phyloP scores from a whole-genome alignment of 2,113 vertebrate species.

The Excalfactoria chinensis region DNA sequence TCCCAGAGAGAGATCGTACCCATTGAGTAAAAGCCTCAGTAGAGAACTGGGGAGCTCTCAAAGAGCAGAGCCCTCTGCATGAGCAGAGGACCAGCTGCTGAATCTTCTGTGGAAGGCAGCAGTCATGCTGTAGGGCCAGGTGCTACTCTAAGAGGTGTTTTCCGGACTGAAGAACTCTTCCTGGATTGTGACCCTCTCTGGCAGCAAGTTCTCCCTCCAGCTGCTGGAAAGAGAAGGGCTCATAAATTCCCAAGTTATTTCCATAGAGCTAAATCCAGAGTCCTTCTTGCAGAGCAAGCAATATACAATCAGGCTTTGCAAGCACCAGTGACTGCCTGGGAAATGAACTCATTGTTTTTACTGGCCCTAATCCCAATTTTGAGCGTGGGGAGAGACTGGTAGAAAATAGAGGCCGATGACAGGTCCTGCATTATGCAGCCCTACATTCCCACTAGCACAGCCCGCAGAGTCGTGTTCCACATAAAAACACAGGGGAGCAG shows the following conservation, averaged over 20 bases:
- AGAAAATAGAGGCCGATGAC: not conserved
- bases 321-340: slow-evolving; percentile 58
- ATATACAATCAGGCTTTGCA: slow-evolving; percentile 59
- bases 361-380: slow-evolving; percentile 69
- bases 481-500: not conserved
- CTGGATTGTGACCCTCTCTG: not conserved
- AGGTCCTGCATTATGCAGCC: not conserved
- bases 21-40: not conserved
- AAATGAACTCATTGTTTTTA: slow-evolving; percentile 67
- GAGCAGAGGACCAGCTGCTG: not conserved
- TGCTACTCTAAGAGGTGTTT: slow-evolving; percentile 31
- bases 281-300: slow-evolving; percentile 25
- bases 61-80: no score
- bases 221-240: slow-evolving; percentile 31
- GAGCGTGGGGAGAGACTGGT: not conserved
- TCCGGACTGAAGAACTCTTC: not conserved
- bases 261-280: slow-evolving; percentile 31
- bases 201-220: not conserved
- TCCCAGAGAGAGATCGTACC: not conserved
- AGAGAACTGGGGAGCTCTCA: not conserved
- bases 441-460: not conserved
- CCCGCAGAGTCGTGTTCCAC: not conserved
- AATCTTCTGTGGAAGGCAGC: not conserved
- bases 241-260: slow-evolving; percentile 45
- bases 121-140: slow-evolving; percentile 69